Evolutionary conservation across 2,888 invertebrate genomes (phyloP).

Genomic region (Phragmatobia fuliginosa): DNA sequence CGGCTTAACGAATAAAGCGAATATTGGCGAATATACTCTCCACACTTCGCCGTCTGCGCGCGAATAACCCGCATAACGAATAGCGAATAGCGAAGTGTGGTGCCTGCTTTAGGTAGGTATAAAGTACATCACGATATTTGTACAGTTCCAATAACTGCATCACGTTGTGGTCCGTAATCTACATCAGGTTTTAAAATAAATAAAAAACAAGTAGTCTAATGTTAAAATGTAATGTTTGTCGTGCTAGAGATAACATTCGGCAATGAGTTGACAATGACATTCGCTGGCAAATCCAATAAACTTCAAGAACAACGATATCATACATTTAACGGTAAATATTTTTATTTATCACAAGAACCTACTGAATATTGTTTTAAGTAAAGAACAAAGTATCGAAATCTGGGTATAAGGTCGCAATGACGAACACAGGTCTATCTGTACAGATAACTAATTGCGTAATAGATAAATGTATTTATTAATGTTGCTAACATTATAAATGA

Average conservation of each 20-base stretch:
- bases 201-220: background rate
- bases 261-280: conserved; percentile 4
- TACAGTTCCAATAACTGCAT: background rate
- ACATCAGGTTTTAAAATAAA: background rate
- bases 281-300: background rate
- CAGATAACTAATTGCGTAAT: conserved; percentile 2
- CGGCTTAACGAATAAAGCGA: too few species aligned
- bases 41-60: too few species aligned
- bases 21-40: too few species aligned
- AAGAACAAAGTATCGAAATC: background rate
- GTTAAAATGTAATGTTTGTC: background rate
- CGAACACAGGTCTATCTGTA: conserved; percentile 1
- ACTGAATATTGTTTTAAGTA: background rate
- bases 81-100: too few species aligned
- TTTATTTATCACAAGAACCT: conserved; percentile 11
- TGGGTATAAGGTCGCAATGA: conserved; percentile 1
- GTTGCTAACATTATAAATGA: background rate
- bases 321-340: conserved; percentile 8
- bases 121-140: background rate
- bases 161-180: background rate
- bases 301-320: conserved; percentile 5
- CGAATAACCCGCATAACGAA: too few species aligned
- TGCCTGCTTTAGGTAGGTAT: too few species aligned
- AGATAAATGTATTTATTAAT: conserved; percentile 6
- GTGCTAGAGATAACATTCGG: background rate